phyloP scores from a whole-genome alignment of 2,888 invertebrate genomes.

The Pogonocherus hispidulus region DNA sequence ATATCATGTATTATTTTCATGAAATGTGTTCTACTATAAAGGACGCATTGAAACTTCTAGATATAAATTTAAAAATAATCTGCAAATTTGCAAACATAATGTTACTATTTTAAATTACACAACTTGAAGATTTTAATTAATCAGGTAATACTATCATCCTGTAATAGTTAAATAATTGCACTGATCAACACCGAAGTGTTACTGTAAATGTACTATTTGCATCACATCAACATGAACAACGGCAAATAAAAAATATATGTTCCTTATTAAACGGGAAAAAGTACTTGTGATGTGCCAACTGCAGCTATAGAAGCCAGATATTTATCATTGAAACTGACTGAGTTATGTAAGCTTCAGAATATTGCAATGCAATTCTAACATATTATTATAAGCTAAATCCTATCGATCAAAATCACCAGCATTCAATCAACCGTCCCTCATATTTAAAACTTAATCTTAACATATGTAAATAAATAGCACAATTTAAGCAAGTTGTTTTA shows the following conservation, averaged over 20 bases:
- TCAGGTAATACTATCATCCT: background rate
- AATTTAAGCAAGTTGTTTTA: conserved; percentile 3
- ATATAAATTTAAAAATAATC: too few species aligned
- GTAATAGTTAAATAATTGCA: background rate
- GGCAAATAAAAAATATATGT: background rate
- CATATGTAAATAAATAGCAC: conserved; percentile 3
- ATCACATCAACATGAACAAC: background rate
- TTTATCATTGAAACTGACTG: background rate
- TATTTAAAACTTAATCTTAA: background rate
- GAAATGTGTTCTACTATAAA: too few species aligned
- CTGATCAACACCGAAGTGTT: background rate
- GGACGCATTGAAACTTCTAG: too few species aligned
- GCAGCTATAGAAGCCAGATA: background rate
- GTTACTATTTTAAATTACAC: too few species aligned
- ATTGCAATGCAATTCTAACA: background rate
- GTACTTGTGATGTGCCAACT: background rate
- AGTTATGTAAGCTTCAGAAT: background rate
- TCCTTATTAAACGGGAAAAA: background rate
- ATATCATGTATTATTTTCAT: too few species aligned
- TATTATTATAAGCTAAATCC: background rate
- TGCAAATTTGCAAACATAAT: too few species aligned
- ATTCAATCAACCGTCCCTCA: background rate
- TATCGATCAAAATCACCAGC: background rate
- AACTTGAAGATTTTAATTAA: too few species aligned
- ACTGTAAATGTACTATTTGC: background rate